phyloP scores from a whole-genome alignment of 2,797 vertebrate species.

The Scyliorhinus canicula region DNA sequence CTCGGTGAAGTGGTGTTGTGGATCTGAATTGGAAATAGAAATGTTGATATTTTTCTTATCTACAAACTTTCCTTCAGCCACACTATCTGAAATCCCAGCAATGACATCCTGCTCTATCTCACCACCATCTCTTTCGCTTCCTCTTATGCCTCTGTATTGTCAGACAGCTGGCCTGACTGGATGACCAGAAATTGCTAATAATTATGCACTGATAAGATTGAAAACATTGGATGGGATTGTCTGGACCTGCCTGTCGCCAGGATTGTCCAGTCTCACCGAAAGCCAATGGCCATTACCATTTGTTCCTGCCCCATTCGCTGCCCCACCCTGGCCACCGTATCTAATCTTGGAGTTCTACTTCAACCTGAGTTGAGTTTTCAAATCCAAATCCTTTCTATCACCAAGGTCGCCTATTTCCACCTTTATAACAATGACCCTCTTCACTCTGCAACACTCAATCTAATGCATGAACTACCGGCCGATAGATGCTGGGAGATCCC shows the following conservation, averaged over 20 bases:
- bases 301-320: background rate
- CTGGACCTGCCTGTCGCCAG: no score
- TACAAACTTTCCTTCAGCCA: background rate
- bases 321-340: background rate
- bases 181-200: background rate
- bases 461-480: no score
- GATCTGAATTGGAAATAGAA: background rate
- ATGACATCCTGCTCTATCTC: background rate
- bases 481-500: no score
- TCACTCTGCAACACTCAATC: background rate
- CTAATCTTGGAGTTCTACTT: background rate
- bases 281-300: background rate
- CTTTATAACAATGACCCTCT: background rate
- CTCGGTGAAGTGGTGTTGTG: background rate
- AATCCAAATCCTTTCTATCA: background rate
- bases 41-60: background rate
- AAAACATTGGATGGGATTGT: background rate
- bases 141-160: background rate
- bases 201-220: background rate
- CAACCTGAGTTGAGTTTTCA: background rate
- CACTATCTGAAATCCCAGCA: background rate
- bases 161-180: background rate
- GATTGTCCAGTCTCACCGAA: no score
- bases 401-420: background rate
- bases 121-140: background rate